Base-by-base conservation (phyloP, 1,140 invertebrate genomes). In the Drosophila repletoides region DNA sequence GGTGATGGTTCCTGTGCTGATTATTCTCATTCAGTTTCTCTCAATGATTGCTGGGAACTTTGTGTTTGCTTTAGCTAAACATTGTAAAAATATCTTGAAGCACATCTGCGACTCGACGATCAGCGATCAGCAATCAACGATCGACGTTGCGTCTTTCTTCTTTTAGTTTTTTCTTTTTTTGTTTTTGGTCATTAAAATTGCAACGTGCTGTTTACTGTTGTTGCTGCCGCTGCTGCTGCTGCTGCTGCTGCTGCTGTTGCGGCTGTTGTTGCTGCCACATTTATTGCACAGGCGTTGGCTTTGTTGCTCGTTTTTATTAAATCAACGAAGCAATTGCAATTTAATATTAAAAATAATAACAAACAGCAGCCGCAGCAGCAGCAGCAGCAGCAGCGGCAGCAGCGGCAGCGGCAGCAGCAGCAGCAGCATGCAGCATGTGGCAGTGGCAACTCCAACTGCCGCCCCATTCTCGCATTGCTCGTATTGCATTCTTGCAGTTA, bases 291-390 rank as follows among this genome's bases (percentile, higher is more conserved):
- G 63, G 53, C 59, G 64, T 69, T 49, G 64, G 59, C 73, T 83
- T 81, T 83, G 72, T 83, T 83, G 68, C 70, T 83, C 69, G 74
- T 76, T 79, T 80, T 86, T 80, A 84, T 84, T 84, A 84, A 84
- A 84, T 86, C 80, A 84, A 77, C 80, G 80, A 76, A 79, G 71
- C 75, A 86, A 83, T 88, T 88, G 83, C 84, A 88, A 88, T 88
- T 88, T 88, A 88, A 88, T 88, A 88, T 88, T 88, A 88, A 88
- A 88, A 88, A 86, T 86, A 88, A 88, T 88, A 88, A 88, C 77
- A 88, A 88, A 88, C 80, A 76, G 73, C 79, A 86, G 45, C 56
- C 3, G 52, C 36, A 53, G 36, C 53, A 21, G 49, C 45, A 28
- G 34, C 56, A n/a, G 38, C 36, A 29, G 22, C 29, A 17, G 48